Conservation (phyloP, 2,888 invertebrate genomes). For the Punctoribates punctum region DNA sequence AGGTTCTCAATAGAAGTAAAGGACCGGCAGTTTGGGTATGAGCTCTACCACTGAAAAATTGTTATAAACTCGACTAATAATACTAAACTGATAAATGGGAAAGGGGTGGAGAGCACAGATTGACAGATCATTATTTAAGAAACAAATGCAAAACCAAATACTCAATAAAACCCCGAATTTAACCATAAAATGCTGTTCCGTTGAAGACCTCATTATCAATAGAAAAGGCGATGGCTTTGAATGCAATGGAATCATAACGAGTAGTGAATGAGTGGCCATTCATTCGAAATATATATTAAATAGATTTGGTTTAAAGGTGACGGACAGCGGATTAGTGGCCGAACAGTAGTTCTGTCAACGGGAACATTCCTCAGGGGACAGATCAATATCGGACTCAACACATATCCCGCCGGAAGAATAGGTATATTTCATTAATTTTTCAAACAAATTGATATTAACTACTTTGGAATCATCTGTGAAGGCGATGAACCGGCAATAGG, state of each 20-base stretch:
- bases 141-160: constrained; percentile 65
- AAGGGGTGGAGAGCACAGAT: constrained; percentile 79
- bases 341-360: constrained; percentile 74
- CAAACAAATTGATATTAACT: not conserved
- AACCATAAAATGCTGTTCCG: constrained; percentile 65
- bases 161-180: constrained; percentile 65
- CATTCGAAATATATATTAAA: not conserved
- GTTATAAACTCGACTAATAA: too few relatives aligned
- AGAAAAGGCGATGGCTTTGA: constrained; percentile 50
- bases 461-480: not conserved
- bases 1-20: constrained; percentile 70
- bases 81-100: too few relatives aligned
- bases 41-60: too few relatives aligned
- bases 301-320: constrained; percentile 30
- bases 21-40: constrained; percentile 78
- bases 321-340: constrained; percentile 61
- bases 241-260: constrained; percentile 44
- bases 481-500: constrained; percentile 69
- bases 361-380: constrained; percentile 82
- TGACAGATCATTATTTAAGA: constrained; percentile 73
- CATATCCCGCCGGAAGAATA: constrained; percentile 72
- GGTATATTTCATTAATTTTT: constrained; percentile 53
- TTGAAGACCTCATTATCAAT: constrained; percentile 70
- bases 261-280: not conserved
- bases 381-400: constrained; percentile 74